Evolutionary conservation across 2,888 invertebrate genomes (phyloP).

Genomic region (Nemotelus pantherinus): DNA sequence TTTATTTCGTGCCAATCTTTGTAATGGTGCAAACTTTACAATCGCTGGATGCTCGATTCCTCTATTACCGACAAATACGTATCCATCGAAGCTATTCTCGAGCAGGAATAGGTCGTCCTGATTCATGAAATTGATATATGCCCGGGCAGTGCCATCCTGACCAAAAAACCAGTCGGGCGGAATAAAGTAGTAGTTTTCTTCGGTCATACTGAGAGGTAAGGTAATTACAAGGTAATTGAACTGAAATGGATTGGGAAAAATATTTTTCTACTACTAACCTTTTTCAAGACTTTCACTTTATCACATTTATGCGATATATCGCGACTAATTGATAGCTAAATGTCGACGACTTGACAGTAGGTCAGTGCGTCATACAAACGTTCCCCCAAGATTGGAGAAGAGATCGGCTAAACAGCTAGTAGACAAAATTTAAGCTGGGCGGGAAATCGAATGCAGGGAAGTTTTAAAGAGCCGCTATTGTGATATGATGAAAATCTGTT

Average conservation of each 20-base stretch:
- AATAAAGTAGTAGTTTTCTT: slow-evolving; percentile 87
- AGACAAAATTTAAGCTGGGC: no score
- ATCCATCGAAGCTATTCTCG: slow-evolving; percentile 95
- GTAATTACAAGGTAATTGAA: slow-evolving; percentile 64
- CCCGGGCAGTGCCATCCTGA: slow-evolving; percentile 77
- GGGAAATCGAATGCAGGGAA: no score
- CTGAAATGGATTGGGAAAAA: not conserved
- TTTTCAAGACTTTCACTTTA: slow-evolving; percentile 48
- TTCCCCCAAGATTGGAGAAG: no score
- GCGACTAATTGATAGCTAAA: not conserved
- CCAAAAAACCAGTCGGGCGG: slow-evolving; percentile 85
- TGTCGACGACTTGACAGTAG: no score
- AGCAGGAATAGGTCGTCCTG: slow-evolving; percentile 88
- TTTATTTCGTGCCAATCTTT: slow-evolving; percentile 86
- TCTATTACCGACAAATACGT: slow-evolving; percentile 92
- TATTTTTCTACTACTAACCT: slow-evolving; percentile 20
- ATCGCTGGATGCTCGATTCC: slow-evolving; percentile 93
- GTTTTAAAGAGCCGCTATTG: no score
- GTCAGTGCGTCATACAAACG: no score
- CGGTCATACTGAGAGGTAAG: slow-evolving; percentile 90
- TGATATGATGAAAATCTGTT: no score
- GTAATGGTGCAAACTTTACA: slow-evolving; percentile 94
- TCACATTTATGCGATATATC: slow-evolving; percentile 44
- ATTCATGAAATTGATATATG: slow-evolving; percentile 89
- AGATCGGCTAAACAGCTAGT: no score